Percentiles rank a stretch among this genome's conserved stretches.
phyloP scores from a whole-genome alignment of 2,888 invertebrate genomes.

The Philereme vetulata region DNA sequence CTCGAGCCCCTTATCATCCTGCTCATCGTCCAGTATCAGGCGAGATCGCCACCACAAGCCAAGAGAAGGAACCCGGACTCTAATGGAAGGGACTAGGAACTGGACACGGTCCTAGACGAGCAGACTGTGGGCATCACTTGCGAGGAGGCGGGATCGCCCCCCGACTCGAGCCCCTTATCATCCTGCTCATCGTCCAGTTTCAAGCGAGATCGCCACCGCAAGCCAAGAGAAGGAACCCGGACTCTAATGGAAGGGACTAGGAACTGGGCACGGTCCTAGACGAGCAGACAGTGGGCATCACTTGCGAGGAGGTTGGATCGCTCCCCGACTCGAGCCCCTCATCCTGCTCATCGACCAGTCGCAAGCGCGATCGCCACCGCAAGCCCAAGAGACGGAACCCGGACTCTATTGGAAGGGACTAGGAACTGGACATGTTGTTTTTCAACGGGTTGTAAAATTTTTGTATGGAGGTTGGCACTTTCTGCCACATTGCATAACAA shows the following conservation, averaged over 20 bases:
- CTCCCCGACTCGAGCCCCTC: conserved; percentile 80
- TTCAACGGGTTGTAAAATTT: too few species aligned
- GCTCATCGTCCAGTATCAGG: conserved; percentile 78
- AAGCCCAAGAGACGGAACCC: conserved; percentile 66
- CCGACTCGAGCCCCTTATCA: conserved; percentile 80
- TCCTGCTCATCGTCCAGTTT: conserved; percentile 80
- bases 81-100: conserved; percentile 63
- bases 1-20: conserved; percentile 78
- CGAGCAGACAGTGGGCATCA: conserved; percentile 58
- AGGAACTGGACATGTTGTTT: conserved; percentile 12
- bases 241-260: conserved; percentile 67
- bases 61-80: conserved; percentile 69
- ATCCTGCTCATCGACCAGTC: conserved; percentile 77
- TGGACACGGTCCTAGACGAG: conserved; percentile 75
- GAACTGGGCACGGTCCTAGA: conserved; percentile 65
- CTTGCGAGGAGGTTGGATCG: conserved; percentile 75
- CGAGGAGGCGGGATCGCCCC: conserved; percentile 77
- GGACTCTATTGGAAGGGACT: conserved; percentile 68
- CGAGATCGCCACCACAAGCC: conserved; percentile 72
- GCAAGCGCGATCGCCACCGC: conserved; percentile 75
- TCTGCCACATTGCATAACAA: too few species aligned
- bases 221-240: conserved; percentile 65
- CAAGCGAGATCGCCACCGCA: conserved; percentile 74
- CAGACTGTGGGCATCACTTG: conserved; percentile 60
- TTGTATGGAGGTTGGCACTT: too few species aligned